Conservation (phyloP, 92 coral and sea anemone genomes). For the Micromussa lordhowensis region DNA sequence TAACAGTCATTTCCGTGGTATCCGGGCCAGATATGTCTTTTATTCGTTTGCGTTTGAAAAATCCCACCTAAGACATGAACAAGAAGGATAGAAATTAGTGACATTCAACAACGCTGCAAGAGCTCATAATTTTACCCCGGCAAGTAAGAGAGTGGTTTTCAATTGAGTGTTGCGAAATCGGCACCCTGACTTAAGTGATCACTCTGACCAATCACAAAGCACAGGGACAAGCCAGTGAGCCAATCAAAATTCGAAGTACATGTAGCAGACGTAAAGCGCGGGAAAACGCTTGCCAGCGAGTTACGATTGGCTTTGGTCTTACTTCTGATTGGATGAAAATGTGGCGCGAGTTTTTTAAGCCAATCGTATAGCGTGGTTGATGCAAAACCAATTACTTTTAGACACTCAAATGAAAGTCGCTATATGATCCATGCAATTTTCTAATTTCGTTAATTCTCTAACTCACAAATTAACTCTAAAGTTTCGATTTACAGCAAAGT, state of each 20-base stretch:
- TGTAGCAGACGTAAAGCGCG: too few relatives aligned
- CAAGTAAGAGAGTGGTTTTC: background rate
- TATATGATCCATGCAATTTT: background rate
- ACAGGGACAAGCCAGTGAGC: too few relatives aligned
- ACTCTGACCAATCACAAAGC: too few relatives aligned
- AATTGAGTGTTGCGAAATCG: background rate
- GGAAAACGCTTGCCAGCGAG: too few relatives aligned
- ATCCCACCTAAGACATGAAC: constrained; percentile 59
- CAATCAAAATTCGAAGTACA: too few relatives aligned
- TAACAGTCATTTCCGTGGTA: constrained; percentile 12
- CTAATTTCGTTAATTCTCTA: background rate
- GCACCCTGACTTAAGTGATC: too few relatives aligned
- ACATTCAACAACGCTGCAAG: background rate
- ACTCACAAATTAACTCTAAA: background rate
- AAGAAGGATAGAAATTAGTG: background rate
- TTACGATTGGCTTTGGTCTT: too few relatives aligned
- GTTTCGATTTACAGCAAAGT: background rate
- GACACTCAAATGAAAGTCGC: background rate
- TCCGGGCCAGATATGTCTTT: constrained; percentile 75
- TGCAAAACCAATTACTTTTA: too few relatives aligned
- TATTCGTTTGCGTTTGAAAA: constrained; percentile 84
- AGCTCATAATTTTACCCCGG: too few relatives aligned
- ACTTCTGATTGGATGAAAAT: too few relatives aligned
- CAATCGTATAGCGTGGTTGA: too few relatives aligned
- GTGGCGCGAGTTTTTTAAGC: too few relatives aligned